Base-by-base conservation (phyloP, 2,797 vertebrate genomes). In the Glyptemys insculpta region DNA sequence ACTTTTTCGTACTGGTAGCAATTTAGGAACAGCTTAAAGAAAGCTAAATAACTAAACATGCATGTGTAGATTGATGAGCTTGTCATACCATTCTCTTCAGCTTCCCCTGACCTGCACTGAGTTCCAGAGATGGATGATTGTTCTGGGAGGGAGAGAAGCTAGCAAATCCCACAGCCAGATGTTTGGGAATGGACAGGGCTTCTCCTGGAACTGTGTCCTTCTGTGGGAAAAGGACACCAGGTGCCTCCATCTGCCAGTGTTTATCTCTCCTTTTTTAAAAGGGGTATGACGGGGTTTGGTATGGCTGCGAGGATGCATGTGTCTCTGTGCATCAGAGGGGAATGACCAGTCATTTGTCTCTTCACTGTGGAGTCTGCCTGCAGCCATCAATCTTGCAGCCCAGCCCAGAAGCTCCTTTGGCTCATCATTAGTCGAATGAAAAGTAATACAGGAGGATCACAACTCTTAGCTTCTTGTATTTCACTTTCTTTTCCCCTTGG, bases 271-370 rank as follows among this genome's bases (percentile, higher is more conserved):
- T 72, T 97, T 96, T 95, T 97, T 79, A 94, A 78, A 96, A 95
- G 95, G 94, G 96, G 96, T 94, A 96, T 96, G 94, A 95, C 97
- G 96, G 96, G 97, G 92, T 98, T 96, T 97, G 97, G 97, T 96
- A 96, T 87, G 90, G 97, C 97, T 94, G 96, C 96, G 97, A 98
- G 98, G 97, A 98, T 98, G 97, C 97, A 98, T 97, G 97, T 98
- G 97, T 98, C 97, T 98, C 97, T 96, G 97, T 98, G 98, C 97
- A 98, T 98, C 93, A 65, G 83, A 97, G 96, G 98, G 97, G 98
- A 98, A 98, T 98, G 98, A 98, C 98, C 98, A 97, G 97, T 96
- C 98, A 98, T 98, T 98, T 95, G 98, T 98, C 98, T 98, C 98
- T 93, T 97, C 95, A 94, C 97, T 96, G 96, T 97, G 95, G 95